phyloP scores from a whole-genome alignment of 2,888 invertebrate genomes.

The Archips crataeganus region DNA sequence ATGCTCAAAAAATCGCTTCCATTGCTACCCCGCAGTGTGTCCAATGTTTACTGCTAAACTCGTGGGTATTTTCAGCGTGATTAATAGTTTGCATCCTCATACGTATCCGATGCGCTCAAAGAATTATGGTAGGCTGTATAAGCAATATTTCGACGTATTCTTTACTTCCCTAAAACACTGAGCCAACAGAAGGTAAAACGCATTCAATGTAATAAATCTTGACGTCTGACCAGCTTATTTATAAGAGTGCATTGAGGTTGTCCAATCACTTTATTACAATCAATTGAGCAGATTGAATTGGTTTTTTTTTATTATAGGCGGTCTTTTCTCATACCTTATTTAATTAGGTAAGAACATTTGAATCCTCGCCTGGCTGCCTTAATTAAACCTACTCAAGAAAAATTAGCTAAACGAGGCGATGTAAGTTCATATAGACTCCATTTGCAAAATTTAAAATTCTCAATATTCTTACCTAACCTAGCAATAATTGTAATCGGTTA shows the following conservation, averaged over 20 bases:
- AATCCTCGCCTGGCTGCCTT: no score
- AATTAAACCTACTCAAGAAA: no score
- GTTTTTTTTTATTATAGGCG: no score
- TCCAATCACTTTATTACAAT: conserved; percentile 4
- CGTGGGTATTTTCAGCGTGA: conserved; percentile 67
- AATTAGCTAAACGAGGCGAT: no score
- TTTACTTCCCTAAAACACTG: conserved; percentile 53
- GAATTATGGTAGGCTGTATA: conserved; percentile 66
- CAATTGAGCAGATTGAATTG: no score
- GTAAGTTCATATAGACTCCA: no score
- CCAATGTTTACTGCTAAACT: conserved; percentile 53
- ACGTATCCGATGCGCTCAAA: conserved; percentile 57
- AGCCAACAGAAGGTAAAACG: conserved; percentile 36
- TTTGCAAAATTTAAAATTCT: no score
- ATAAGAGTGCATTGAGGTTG: not conserved
- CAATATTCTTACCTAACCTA: not conserved
- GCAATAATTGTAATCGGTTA: no score
- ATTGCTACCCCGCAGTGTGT: conserved; percentile 52
- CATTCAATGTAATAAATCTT: conserved; percentile 20
- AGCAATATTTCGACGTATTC: conserved; percentile 58
- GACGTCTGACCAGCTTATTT: conserved; percentile 7
- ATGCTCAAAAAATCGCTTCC: not conserved
- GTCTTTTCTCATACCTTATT: no score
- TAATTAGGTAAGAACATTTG: no score
- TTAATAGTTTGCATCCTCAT: conserved; percentile 66